Evolutionary conservation across 2,797 vertebrate genomes (phyloP).

Genomic region (Yasuhikotakia modesta): DNA sequence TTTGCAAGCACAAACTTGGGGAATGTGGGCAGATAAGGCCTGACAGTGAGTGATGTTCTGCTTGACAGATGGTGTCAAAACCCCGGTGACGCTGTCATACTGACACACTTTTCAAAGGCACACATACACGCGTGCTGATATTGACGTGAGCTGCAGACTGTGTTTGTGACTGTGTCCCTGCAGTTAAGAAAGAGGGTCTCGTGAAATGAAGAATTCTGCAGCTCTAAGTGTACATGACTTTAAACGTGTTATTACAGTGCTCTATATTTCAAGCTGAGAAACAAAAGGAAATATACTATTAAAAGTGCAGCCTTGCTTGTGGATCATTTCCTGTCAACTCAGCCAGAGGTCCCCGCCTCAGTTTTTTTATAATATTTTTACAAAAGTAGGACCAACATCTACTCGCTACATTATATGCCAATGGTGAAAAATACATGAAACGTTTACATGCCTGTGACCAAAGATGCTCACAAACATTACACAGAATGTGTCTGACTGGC

Average conservation of each 20-base stretch:
- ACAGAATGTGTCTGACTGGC: too few relatives aligned
- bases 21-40: conserved; percentile 82
- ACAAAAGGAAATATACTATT: conserved; percentile 31
- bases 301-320: not conserved
- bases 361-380: too few relatives aligned
- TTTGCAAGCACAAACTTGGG: conserved; percentile 81
- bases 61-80: conserved; percentile 68
- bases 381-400: too few relatives aligned
- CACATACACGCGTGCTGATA: conserved; percentile 67
- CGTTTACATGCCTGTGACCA: too few relatives aligned
- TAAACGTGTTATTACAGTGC: conserved; percentile 70
- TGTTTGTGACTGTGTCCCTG: conserved; percentile 72
- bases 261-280: conserved; percentile 39
- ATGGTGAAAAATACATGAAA: too few relatives aligned
- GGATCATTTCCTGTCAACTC: too few relatives aligned
- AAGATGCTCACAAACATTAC: too few relatives aligned
- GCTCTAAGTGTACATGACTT: conserved; percentile 63
- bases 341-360: too few relatives aligned
- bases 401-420: too few relatives aligned
- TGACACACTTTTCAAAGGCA: conserved; percentile 84
- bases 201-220: conserved; percentile 71
- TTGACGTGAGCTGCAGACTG: conserved; percentile 63
- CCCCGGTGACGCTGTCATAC: conserved; percentile 72
- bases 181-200: conserved; percentile 73
- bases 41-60: conserved; percentile 80